Evolutionary conservation across 2,113 vertebrate species (phyloP).

Genomic region (Eidolon helvum): DNA sequence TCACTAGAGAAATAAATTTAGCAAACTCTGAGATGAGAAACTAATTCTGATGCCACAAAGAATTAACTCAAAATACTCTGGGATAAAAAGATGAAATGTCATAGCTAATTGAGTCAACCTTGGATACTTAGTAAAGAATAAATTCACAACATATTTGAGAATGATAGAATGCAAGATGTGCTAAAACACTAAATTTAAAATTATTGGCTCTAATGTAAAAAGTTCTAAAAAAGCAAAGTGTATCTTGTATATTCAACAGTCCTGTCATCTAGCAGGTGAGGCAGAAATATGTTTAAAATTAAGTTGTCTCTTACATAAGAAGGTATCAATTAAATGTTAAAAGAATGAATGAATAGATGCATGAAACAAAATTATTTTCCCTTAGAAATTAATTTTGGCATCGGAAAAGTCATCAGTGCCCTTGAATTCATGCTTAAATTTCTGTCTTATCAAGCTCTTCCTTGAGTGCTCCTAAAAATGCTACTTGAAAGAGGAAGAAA

Average conservation of each 20-base stretch:
- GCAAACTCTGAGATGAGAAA: slow-evolving; percentile 29
- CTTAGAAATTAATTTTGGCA: neutral
- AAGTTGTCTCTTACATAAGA: neutral
- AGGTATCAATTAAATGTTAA: slow-evolving; percentile 15
- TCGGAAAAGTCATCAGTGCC: neutral
- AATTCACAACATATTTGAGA: neutral
- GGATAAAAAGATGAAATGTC: slow-evolving; percentile 12
- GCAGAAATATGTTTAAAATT: slow-evolving; percentile 30
- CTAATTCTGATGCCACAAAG: slow-evolving; percentile 32
- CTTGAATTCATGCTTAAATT: neutral
- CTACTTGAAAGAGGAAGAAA: neutral
- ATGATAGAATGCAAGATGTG: neutral
- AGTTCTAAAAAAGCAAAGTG: neutral
- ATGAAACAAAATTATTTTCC: neutral
- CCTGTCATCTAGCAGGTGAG: neutral
- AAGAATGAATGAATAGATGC: neutral
- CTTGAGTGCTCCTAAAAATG: neutral
- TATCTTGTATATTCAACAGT: neutral
- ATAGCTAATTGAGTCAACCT: neutral
- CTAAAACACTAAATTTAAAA: neutral
- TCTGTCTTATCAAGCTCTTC: neutral
- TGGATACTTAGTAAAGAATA: neutral
- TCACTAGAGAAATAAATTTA: slow-evolving; percentile 51
- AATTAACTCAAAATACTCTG: neutral
- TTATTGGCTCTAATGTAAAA: neutral